Conservation (phyloP, 1,140 invertebrate genomes). For the Coptotermes formosanus region DNA sequence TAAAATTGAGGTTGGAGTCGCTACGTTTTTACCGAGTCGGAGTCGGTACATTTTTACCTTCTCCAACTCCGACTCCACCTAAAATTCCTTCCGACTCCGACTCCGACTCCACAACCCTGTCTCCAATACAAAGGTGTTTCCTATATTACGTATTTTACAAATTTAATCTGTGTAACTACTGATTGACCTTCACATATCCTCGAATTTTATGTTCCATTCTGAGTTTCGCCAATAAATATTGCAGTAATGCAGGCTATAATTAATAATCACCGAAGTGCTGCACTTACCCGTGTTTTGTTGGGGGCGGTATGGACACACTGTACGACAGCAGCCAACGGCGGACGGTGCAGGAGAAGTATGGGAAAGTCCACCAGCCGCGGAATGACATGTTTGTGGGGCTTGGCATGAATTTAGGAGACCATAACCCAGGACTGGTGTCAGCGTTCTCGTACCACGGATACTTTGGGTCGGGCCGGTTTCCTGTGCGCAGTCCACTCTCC, state of each 20-base stretch:
- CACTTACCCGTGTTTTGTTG: constrained; percentile 57
- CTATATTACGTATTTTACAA: neutral
- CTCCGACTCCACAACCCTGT: too few relatives aligned
- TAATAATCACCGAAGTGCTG: neutral
- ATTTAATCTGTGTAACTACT: neutral
- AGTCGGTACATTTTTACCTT: too few relatives aligned
- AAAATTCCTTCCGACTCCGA: too few relatives aligned
- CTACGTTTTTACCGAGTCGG: too few relatives aligned
- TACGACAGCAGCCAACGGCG: constrained; percentile 76
- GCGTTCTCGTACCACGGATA: constrained; percentile 54
- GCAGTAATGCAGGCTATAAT: neutral
- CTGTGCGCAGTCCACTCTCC: constrained; percentile 52
- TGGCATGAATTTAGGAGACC: constrained; percentile 70
- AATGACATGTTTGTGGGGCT: constrained; percentile 58
- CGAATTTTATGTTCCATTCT: neutral
- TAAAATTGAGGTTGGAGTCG: too few relatives aligned
- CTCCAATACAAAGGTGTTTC: too few relatives aligned
- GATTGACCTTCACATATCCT: neutral
- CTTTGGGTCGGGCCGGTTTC: constrained; percentile 51
- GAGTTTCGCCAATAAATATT: neutral
- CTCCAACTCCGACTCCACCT: too few relatives aligned
- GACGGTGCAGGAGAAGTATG: constrained; percentile 72
- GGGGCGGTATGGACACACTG: constrained; percentile 66
- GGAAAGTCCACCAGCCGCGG: constrained; percentile 76
- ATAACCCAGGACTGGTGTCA: constrained; percentile 46